Base-by-base conservation (phyloP, 2,113 vertebrate genomes). In the Pseudolaguvia tuberculata region DNA sequence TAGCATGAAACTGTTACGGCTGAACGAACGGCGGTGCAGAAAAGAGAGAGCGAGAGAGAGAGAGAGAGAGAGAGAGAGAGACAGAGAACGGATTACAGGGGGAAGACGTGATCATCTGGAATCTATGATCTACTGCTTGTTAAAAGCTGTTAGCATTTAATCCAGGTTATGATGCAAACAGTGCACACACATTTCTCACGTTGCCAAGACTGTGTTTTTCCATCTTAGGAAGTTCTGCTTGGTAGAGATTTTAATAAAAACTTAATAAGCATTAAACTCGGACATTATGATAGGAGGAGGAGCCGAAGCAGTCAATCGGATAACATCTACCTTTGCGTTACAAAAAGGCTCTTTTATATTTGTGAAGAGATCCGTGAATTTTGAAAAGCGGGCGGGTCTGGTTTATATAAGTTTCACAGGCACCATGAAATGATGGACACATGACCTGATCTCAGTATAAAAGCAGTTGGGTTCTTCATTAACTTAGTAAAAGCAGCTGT, bases 91-190 rank as follows among this genome's bases (percentile, higher is more conserved):
- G 39, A 42, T 6, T 42, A 42, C 5, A 42, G 39, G 7, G 39
- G 9, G 39, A n/a, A 65, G 72, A 52, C 55, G 31, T 48, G 50
- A 66, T 75, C 62, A 75, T 75, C 72, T 75, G 61, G 61, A 75
- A 66, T 75, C 72, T 66, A 75, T 75, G 63, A 63, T 29, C 50
- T 66, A 51, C 53, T 50, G 51, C 61, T 75, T 75, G 66, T 75
- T 63, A 75, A 75, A 75, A 18, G 12, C 72, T 56, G 72, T 48
- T 42, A 75, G 53, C 61, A 66, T 66, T 35, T 10, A 72, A 29
- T 61, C 45, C 51, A 56, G 35, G 29, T 66, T 56, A 75, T 75
- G 52, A 75, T 66, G 62, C 35, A 66, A 52, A 63, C 56, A 21
- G n/a, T 45, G 20, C 52, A 15, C 61, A 42, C 62, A 56, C 56